phyloP scores from a whole-genome alignment of 2,888 invertebrate species.

The Dascillus cervinus region DNA sequence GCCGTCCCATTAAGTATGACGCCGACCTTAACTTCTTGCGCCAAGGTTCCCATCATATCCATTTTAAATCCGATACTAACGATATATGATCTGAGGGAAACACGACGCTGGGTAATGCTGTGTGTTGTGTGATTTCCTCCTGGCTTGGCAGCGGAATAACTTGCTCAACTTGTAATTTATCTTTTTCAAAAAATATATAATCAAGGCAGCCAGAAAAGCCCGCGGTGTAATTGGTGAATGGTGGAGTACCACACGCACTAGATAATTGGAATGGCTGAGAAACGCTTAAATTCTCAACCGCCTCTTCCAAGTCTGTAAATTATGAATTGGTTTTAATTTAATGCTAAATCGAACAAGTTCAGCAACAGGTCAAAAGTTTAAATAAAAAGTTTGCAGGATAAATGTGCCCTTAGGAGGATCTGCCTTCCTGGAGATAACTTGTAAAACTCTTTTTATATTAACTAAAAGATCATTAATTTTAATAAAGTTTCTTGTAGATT shows the following conservation, averaged over 20 bases:
- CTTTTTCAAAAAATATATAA: conserved; percentile 77
- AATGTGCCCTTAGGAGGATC: neutral
- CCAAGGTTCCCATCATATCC: too few relatives aligned
- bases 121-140: conserved; percentile 65
- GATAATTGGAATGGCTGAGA: conserved; percentile 56
- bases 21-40: too few relatives aligned
- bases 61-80: conserved; percentile 67
- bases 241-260: conserved; percentile 79
- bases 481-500: too few relatives aligned
- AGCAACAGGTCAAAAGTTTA: neutral
- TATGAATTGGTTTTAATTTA: too few relatives aligned
- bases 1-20: too few relatives aligned
- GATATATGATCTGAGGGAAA: conserved; percentile 94
- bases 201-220: conserved; percentile 82
- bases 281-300: conserved; percentile 54
- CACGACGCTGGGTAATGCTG: conserved; percentile 77
- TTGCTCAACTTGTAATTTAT: conserved; percentile 54
- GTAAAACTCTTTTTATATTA: too few relatives aligned
- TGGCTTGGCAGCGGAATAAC: conserved; percentile 72
- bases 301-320: conserved; percentile 57
- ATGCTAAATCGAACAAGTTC: too few relatives aligned
- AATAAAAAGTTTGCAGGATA: conserved; percentile 18
- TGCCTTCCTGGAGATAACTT: too few relatives aligned
- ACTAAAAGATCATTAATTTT: too few relatives aligned
- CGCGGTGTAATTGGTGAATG: conserved; percentile 77